phyloP scores from a whole-genome alignment of 92 coral and sea anemone genomes.

The Palythoa grandis region DNA sequence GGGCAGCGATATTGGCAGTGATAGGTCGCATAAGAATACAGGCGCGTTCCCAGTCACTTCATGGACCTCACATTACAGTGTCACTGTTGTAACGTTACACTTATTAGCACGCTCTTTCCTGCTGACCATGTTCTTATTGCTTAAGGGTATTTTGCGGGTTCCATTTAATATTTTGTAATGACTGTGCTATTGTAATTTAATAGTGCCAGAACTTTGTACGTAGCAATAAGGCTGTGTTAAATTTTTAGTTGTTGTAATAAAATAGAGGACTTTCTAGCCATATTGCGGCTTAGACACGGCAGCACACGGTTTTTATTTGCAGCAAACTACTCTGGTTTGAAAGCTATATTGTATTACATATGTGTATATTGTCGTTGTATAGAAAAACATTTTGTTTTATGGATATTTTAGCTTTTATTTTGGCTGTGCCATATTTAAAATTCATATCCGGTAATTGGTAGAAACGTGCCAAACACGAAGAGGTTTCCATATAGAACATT shows the following conservation, averaged over 20 bases:
- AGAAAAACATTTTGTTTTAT: neutral
- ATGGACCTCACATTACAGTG: neutral
- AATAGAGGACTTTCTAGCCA: neutral
- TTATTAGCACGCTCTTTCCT: constrained; percentile 3
- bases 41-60: neutral
- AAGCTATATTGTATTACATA: neutral
- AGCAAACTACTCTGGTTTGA: neutral
- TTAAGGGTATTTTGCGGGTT: neutral
- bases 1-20: neutral
- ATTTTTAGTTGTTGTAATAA: neutral
- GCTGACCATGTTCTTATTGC: constrained; percentile 1
- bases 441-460: neutral
- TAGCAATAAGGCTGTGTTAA: neutral
- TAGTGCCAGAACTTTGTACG: no score
- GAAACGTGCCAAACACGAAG: neutral
- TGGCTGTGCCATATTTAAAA: neutral
- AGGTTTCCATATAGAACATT: neutral
- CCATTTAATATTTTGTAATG: neutral
- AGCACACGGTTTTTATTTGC: neutral
- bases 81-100: constrained; percentile 8
- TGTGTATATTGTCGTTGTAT: neutral
- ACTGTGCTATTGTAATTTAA: neutral
- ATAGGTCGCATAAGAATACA: constrained; percentile 14
- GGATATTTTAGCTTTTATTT: neutral
- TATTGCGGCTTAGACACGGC: neutral